Evolutionary conservation across 2,888 invertebrate genomes (phyloP), one percentile per base, ranked within the genome.

Genomic region (Sthenelais limicola): DNA sequence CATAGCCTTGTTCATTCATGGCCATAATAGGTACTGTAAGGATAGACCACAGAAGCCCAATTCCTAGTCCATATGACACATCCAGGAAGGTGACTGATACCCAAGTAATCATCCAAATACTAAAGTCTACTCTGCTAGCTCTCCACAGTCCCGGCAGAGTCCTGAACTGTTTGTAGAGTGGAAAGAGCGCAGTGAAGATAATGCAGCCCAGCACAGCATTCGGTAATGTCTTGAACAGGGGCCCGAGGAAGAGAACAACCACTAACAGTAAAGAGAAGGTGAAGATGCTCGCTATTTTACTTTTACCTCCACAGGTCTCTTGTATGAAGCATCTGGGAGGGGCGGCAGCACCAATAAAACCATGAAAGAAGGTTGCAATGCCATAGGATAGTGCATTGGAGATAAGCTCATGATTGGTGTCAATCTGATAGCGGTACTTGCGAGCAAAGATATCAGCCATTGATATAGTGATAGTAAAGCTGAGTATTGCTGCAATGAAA

Each of bases 81-180:
- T 84, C 85, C 9, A 87, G 74, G 71, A 86, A 80, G 28, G 84
- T 83, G 9, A 82, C 82, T 47, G 79, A 76, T 24, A 82, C 26
- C 66, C 82, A 82, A 3, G 86, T 86, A 58, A 77, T 77, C n/a
- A 85, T 74, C 86, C 87, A 87, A 56, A 85, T 83, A 51, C 91
- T 81, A 0, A 93, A 95, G 83, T 97, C 96, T 81, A 93, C 88
- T 81, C 91, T 91, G 79, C 94, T 94, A 38, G 94, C 88, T 80
- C 89, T 91, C 93, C 94, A 95, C 80, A 94, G 92, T 5, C n/a
- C 18, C 12, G 43, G 35, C 4, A 95, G 89, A 67, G 94, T 92
- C 84, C 90, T 82, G 28, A 92, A 90, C 88, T 95, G 94, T 84
- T 92, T 88, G 73, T 89, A 87, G 18, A 89, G 82, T 33, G 87